A percentile compares a stretch with the other conserved stretches of the same genome.
These are phyloP conservation scores for Hemiprocne comata DNA, from an alignment of 2,113 vertebrate genomes.

Conservation along the genomic window DNA sequence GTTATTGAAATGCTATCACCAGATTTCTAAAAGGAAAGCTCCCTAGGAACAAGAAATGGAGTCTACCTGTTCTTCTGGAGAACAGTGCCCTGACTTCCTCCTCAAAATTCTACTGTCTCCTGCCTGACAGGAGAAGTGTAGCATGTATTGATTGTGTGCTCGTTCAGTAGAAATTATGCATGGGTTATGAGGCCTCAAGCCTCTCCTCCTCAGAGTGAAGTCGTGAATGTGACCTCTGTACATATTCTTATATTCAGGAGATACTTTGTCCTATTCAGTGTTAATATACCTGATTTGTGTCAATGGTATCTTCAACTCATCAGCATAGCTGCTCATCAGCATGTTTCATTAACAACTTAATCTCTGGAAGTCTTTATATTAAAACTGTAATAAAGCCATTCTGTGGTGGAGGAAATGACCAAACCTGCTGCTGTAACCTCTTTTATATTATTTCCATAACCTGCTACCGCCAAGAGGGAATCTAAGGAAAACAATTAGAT, in stretches of 20 bases:
- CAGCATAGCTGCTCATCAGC: background rate
- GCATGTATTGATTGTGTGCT: conserved; percentile 31
- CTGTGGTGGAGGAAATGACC: background rate
- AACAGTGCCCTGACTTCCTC: background rate
- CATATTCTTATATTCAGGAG: background rate
- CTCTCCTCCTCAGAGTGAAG: background rate
- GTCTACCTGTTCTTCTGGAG: background rate
- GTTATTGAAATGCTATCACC: background rate
- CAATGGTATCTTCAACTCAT: background rate
- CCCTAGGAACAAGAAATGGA: background rate
- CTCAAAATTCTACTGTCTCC: background rate
- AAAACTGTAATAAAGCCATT: background rate
- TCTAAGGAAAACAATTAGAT: background rate
- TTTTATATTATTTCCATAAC: background rate
- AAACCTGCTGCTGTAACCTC: background rate
- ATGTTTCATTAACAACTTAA: conserved; percentile 20
- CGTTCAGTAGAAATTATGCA: background rate
- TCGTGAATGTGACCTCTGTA: conserved; percentile 20
- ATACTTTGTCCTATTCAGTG: background rate
- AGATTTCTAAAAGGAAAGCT: background rate
- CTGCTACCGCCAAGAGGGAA: background rate
- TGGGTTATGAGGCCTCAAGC: background rate
- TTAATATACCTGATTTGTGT: background rate
- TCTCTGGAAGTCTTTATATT: background rate
- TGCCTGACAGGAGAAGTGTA: background rate